Evolutionary conservation across 2,797 vertebrate species (phyloP).

Genomic region (Oreonectes daqikongensis): DNA sequence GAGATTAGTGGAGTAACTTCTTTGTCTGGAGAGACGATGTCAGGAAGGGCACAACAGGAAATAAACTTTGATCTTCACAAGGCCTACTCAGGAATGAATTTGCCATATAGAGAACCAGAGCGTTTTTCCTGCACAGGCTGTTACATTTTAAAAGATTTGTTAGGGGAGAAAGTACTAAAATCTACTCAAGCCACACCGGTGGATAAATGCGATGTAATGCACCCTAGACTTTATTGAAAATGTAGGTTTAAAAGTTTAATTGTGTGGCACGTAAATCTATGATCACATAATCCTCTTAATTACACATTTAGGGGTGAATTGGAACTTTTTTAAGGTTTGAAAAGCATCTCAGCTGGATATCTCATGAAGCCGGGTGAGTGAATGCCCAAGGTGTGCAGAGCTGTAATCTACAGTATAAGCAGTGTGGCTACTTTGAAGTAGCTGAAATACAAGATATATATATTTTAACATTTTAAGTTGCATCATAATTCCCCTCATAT

Average conservation of each 20-base stretch:
- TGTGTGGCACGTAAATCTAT: background rate
- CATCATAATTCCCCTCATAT: no score
- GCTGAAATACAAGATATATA: background rate
- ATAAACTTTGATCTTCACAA: background rate
- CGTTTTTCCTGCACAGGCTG: background rate
- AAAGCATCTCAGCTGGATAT: background rate
- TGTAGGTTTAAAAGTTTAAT: background rate
- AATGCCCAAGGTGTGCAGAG: background rate
- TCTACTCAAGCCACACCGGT: background rate
- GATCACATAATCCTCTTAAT: background rate
- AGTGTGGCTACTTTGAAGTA: background rate
- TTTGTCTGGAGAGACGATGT: slow-evolving; percentile 15
- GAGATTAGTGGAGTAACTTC: slow-evolving; percentile 27
- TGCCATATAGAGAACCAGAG: background rate
- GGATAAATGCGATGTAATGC: background rate
- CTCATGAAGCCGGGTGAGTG: background rate
- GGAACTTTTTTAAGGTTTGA: background rate
- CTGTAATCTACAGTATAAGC: background rate
- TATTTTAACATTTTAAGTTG: background rate
- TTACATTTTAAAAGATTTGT: background rate
- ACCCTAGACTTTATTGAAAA: background rate
- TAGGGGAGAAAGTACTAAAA: background rate
- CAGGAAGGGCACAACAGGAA: slow-evolving; percentile 8
- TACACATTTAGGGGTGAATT: background rate
- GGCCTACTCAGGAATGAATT: background rate